Evolutionary conservation across 1,140 invertebrate genomes (phyloP).

Genomic region (Rhopalosiphum padi): DNA sequence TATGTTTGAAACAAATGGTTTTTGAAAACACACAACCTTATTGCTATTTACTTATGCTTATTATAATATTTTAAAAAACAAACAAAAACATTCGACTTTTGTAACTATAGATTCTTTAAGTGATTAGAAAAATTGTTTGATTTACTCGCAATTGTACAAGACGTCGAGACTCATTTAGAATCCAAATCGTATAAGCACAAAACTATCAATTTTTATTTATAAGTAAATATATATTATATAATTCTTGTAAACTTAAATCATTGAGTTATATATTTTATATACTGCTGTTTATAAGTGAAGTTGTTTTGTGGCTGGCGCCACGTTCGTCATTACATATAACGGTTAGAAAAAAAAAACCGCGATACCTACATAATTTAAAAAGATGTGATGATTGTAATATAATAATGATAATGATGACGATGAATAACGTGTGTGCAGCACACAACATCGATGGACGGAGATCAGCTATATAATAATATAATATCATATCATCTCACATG

Average conservation of each 20-base stretch:
- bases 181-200: too few relatives aligned
- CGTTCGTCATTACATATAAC: not conserved
- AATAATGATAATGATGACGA: not conserved
- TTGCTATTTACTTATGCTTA: too few relatives aligned
- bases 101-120: not conserved
- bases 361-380: not conserved
- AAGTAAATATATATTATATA: not conserved
- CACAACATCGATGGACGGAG: not conserved
- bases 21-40: too few relatives aligned
- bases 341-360: not conserved
- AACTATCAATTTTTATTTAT: too few relatives aligned
- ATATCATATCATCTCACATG: not conserved
- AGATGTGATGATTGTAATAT: not conserved
- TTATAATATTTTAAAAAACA: not conserved
- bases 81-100: not conserved
- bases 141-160: not conserved
- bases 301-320: not conserved
- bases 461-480: not conserved
- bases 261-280: not conserved
- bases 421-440: not conserved
- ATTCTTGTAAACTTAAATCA: not conserved
- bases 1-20: not conserved
- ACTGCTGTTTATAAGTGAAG: not conserved
- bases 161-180: too few relatives aligned
- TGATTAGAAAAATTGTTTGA: not conserved